phyloP scores from a whole-genome alignment of 2,888 invertebrate species.

The Stratiomys singularior region DNA sequence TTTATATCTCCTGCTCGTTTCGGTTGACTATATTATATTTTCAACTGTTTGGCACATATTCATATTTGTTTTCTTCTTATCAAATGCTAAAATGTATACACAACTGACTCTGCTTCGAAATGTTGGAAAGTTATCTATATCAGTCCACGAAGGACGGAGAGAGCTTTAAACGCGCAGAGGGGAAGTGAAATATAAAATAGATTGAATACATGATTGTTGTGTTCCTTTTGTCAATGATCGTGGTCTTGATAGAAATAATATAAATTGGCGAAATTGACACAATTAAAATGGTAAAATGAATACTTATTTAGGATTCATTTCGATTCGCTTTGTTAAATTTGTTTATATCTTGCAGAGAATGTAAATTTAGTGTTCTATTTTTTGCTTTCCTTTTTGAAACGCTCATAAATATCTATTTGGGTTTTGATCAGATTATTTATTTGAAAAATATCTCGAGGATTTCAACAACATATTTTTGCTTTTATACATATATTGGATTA shows the following conservation, averaged over 20 bases:
- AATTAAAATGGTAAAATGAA: neutral
- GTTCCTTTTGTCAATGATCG: neutral
- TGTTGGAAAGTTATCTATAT: neutral
- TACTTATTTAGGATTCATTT: neutral
- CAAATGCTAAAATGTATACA: neutral
- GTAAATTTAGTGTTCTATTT: too few species aligned
- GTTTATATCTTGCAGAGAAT: too few species aligned
- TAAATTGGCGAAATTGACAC: constrained; percentile 19
- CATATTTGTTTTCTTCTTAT: constrained; percentile 1
- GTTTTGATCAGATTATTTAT: too few species aligned
- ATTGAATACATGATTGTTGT: neutral
- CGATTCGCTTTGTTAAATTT: neutral
- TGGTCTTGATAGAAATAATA: neutral
- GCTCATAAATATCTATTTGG: too few species aligned
- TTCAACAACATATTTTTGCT: too few species aligned
- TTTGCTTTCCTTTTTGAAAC: too few species aligned
- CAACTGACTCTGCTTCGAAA: neutral
- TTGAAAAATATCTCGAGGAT: too few species aligned
- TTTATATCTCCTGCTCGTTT: neutral
- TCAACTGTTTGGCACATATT: neutral
- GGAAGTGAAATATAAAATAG: neutral
- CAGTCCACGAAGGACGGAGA: too few species aligned
- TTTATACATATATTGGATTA: too few species aligned
- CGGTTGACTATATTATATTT: neutral
- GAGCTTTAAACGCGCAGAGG: neutral